Evolutionary conservation across 2,888 invertebrate species (phyloP).

Genomic region (Euproctis similis): DNA sequence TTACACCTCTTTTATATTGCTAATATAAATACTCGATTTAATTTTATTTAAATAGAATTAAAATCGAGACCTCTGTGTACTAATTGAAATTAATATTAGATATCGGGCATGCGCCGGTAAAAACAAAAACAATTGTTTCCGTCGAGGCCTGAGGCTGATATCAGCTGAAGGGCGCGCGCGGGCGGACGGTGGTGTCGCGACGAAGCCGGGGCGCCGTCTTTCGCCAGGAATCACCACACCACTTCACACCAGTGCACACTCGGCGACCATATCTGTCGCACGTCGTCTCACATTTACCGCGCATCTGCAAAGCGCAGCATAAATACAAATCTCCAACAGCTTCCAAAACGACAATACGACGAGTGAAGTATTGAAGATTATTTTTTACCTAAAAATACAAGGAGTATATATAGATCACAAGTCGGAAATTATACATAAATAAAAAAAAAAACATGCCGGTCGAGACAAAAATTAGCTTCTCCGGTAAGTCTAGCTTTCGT

Average conservation of each 20-base stretch:
- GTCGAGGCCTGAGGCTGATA: constrained; percentile 34
- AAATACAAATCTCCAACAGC: constrained; percentile 18
- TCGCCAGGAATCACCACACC: no score
- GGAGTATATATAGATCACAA: constrained; percentile 6
- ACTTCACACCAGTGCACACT: constrained; percentile 63
- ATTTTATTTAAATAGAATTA: no score
- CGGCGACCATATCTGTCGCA: constrained; percentile 48
- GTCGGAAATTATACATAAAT: constrained; percentile 21
- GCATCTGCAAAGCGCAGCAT: constrained; percentile 41
- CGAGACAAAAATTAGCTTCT: constrained; percentile 70
- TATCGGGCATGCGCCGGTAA: constrained; percentile 27
- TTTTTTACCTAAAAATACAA: constrained; percentile 1
- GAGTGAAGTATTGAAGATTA: constrained; percentile 13
- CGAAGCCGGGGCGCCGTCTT: constrained; percentile 20
- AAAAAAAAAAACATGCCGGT: constrained; percentile 71
- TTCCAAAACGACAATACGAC: constrained; percentile 14
- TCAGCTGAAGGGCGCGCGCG: constrained; percentile 39
- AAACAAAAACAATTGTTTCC: constrained; percentile 37
- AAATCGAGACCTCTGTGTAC: no score
- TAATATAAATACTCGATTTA: no score
- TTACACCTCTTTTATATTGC: no score
- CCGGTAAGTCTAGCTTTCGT: constrained; percentile 50
- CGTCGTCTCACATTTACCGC: constrained; percentile 36
- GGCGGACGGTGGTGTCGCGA: constrained; percentile 48
- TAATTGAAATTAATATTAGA: no score